These are phyloP conservation scores for Etia nguti DNA, from an alignment of 2,113 vertebrate species.

Conservation along the genomic window DNA sequence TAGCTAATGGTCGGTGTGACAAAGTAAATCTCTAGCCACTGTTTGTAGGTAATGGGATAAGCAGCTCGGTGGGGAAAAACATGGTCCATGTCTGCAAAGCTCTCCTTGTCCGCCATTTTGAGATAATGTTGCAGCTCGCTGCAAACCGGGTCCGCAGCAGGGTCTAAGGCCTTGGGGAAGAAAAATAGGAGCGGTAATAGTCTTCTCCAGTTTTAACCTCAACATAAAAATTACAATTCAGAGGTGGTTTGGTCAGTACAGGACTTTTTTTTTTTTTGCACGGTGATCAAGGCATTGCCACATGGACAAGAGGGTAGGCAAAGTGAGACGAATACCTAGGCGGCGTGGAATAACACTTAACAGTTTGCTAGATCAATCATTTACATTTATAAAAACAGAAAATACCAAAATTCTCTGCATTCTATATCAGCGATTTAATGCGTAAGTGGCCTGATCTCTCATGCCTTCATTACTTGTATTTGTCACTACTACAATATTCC, in stretches of 20 bases:
- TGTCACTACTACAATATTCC: neutral
- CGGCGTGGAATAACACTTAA: neutral
- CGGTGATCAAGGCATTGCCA: neutral
- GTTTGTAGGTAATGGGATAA: neutral
- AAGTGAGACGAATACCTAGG: neutral
- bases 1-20: neutral
- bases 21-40: slow-evolving; percentile 13
- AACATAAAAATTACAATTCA: neutral
- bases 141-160: slow-evolving; percentile 35
- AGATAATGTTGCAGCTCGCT: slow-evolving; percentile 33
- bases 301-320: neutral
- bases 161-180: slow-evolving; percentile 55
- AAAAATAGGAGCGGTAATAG: slow-evolving; percentile 15
- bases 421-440: neutral
- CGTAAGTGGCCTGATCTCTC: neutral
- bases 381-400: slow-evolving; percentile 1
- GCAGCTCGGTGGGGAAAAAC: slow-evolving; percentile 20
- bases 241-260: neutral
- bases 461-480: neutral
- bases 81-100: slow-evolving; percentile 13
- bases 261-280: neutral
- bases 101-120: slow-evolving; percentile 21
- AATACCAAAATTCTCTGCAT: neutral
- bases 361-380: neutral
- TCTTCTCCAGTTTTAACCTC: slow-evolving; percentile 25